These are phyloP conservation scores for Plodia interpunctella DNA, from an alignment of 1,140 invertebrate species.

Conservation along the genomic window DNA sequence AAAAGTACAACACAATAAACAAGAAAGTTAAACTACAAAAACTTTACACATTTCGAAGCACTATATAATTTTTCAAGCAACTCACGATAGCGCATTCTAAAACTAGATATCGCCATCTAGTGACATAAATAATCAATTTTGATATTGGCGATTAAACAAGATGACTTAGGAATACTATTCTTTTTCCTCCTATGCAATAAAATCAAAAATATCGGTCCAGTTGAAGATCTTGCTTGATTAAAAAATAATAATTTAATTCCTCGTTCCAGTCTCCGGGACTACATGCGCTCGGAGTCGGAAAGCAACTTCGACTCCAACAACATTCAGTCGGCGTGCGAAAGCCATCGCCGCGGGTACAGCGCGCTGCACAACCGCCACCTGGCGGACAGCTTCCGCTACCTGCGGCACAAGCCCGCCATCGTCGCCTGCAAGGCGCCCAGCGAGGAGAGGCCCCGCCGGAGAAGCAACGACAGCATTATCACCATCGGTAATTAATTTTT, in stretches of 20 bases:
- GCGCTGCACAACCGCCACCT: slow-evolving; percentile 85
- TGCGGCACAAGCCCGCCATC: slow-evolving; percentile 91
- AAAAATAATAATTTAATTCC: background rate
- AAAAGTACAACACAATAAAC: no score
- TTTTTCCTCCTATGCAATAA: no score
- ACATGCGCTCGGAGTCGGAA: slow-evolving; percentile 87
- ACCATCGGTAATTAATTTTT: slow-evolving; percentile 77
- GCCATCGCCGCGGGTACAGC: slow-evolving; percentile 73
- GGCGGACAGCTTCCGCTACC: slow-evolving; percentile 90
- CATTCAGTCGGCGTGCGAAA: slow-evolving; percentile 78
- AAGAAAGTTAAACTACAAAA: no score
- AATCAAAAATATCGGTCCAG: background rate
- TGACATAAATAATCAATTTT: no score
- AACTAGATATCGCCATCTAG: no score
- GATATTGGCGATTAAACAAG: no score
- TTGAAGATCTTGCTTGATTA: no score
- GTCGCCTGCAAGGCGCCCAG: slow-evolving; percentile 90
- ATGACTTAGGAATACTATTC: no score
- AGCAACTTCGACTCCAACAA: slow-evolving; percentile 84
- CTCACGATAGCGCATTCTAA: no score
- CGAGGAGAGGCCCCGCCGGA: slow-evolving; percentile 80
- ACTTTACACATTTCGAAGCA: no score
- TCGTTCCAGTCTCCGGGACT: slow-evolving; percentile 80
- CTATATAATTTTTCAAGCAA: no score
- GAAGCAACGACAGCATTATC: slow-evolving; percentile 75